Percentiles rank a stretch among this genome's conserved stretches.
These are phyloP conservation scores for Sphaerophoria rueppellii DNA, from an alignment of 2,888 invertebrate genomes.

Conservation along the genomic window DNA sequence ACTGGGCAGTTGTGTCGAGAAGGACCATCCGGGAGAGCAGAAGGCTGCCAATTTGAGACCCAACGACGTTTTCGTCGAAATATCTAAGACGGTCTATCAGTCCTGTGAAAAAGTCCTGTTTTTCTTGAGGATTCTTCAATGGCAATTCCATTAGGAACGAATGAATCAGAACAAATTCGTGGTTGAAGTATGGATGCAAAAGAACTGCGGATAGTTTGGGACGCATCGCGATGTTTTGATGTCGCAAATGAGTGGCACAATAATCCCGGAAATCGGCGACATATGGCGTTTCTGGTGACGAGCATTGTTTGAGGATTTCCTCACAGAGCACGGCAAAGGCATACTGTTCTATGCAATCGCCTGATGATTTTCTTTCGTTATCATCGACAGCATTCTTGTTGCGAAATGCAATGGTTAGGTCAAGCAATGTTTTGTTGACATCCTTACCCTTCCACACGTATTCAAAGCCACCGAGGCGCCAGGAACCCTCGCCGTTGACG, in stretches of 20 bases:
- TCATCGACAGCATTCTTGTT: constrained; percentile 89
- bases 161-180: constrained; percentile 92
- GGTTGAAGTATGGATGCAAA: constrained; percentile 90
- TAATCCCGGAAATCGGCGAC: constrained; percentile 87
- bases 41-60: constrained; percentile 89
- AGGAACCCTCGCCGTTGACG: constrained; percentile 91
- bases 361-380: constrained; percentile 84
- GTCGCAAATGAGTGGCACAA: constrained; percentile 87
- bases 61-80: constrained; percentile 92
- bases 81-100: constrained; percentile 87
- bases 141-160: constrained; percentile 92
- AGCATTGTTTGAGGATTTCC: constrained; percentile 85
- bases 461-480: constrained; percentile 94
- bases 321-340: constrained; percentile 90
- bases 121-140: constrained; percentile 89
- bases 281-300: constrained; percentile 86
- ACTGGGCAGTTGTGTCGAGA: constrained; percentile 90
- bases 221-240: constrained; percentile 85
- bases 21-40: constrained; percentile 93
- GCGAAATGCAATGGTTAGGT: constrained; percentile 87
- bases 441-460: constrained; percentile 88
- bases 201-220: constrained; percentile 87
- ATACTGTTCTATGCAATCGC: constrained; percentile 88
- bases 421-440: constrained; percentile 86
- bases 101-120: constrained; percentile 89